A percentile compares a stretch with the other conserved stretches of the same genome.
Evolutionary conservation across 1,140 invertebrate genomes (phyloP).

Genomic region (Drosophila teissieri): DNA sequence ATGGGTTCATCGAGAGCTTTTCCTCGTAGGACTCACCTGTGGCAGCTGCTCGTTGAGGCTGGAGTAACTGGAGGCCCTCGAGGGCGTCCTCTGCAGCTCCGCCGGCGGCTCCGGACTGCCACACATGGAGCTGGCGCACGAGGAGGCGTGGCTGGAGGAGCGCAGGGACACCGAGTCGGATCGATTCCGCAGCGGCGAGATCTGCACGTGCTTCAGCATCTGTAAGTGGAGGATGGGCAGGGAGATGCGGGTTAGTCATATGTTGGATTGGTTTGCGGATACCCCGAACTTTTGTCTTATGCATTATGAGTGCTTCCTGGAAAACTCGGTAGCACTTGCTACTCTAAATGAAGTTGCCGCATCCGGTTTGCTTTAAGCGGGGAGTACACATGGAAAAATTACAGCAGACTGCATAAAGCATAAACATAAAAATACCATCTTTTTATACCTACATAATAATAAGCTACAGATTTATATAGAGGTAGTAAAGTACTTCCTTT

Average conservation of each 20-base stretch:
- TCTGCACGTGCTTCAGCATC: slow-evolving; percentile 96
- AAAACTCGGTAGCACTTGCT: slow-evolving; percentile 24
- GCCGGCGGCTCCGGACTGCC: slow-evolving; percentile 86
- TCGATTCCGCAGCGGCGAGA: slow-evolving; percentile 91
- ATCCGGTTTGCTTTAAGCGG: slow-evolving; percentile 33
- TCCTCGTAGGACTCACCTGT: slow-evolving; percentile 79
- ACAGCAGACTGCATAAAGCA: no score
- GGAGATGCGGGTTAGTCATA: neutral
- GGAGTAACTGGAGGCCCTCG: slow-evolving; percentile 87
- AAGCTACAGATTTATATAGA: no score
- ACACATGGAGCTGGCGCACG: slow-evolving; percentile 85
- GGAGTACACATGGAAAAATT: neutral
- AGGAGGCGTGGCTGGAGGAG: slow-evolving; percentile 89
- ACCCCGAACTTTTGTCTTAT: neutral
- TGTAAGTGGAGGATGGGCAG: slow-evolving; percentile 66
- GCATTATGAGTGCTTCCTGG: slow-evolving; percentile 7
- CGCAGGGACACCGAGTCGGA: slow-evolving; percentile 92
- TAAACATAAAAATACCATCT: no score
- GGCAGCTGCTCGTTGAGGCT: slow-evolving; percentile 86
- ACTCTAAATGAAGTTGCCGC: slow-evolving; percentile 54
- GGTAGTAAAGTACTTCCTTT: no score
- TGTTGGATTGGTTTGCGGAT: neutral
- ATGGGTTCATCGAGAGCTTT: neutral
- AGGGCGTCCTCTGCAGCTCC: slow-evolving; percentile 83
- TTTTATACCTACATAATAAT: no score